Base-by-base conservation (phyloP, 2,113 vertebrate species). In the Scalopus aquaticus region DNA sequence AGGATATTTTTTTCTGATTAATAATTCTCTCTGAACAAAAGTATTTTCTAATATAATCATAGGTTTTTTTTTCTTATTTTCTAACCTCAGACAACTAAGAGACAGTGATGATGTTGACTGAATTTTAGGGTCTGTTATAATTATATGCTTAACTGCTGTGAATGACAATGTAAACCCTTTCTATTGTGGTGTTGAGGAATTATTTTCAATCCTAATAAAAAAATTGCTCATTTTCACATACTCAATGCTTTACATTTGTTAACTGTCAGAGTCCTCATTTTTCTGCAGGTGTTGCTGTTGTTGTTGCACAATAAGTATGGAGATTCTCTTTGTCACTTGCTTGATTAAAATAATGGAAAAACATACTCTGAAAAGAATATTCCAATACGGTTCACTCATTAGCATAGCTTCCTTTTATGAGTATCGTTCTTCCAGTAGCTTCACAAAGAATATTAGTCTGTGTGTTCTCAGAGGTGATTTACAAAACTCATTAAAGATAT, bases 1-100 rank as follows among this genome's bases (percentile, higher is more conserved):
- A 97, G 78, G 87, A 90, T 49, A 87, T 88, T 97, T 98, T 96
- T 96, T 95, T 96, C 82, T 97, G 98, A 98, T 97, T 98, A 98
- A 97, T 97, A 97, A 98, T 97, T 98, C 96, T 94, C 24, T 97
- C 51, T 96, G 83, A 97, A 88, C 46, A 95, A 97, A 96, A 96
- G 82, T 92, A 88, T 96, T 97, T 56, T 91, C 37, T 93, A 91
- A 92, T 91, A 90, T 78, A 96, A 95, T 97, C 95, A 95, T 77
- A 30, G 8, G 64, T 91, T 96, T 60, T 86, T 94, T 70, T 0
- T 64, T 65, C 4, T 58, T 37, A 3, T 76, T 76, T 74, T 94
- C 74, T 65, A 90, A 93, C 65, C 92, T 91, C 88, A 88, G 65
- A 88, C 88, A 97, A 96, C 93, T 96, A 51, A 97, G 90, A 88